phyloP scores from a whole-genome alignment of 2,113 vertebrate species.

The Oryzias celebensis region DNA sequence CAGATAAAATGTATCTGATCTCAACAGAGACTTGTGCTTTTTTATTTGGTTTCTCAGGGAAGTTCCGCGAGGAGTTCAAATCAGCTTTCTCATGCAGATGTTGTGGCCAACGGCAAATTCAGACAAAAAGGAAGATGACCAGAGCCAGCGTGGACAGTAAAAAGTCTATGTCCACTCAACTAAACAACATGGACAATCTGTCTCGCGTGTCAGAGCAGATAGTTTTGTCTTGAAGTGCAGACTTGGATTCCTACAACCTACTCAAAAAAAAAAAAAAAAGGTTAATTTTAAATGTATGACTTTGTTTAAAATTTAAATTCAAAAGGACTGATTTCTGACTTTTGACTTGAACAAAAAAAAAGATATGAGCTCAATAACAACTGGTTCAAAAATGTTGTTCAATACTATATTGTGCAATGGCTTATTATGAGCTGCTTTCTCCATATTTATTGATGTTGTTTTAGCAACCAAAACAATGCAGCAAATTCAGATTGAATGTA shows the following conservation, averaged over 20 bases:
- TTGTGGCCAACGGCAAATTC: conserved; percentile 64
- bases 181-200: conserved; percentile 86
- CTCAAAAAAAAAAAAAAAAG: conserved; percentile 3
- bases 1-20: too few relatives aligned
- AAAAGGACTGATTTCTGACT: background rate
- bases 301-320: too few relatives aligned
- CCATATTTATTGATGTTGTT: too few relatives aligned
- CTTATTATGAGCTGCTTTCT: too few relatives aligned
- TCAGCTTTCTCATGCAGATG: conserved; percentile 90
- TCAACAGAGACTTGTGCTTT: too few relatives aligned
- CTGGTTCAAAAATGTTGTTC: too few relatives aligned
- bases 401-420: too few relatives aligned
- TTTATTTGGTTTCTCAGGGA: conserved; percentile 73
- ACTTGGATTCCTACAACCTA: background rate
- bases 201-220: conserved; percentile 89
- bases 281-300: too few relatives aligned
- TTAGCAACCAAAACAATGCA: too few relatives aligned
- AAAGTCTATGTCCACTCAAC: conserved; percentile 92
- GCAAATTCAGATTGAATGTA: too few relatives aligned
- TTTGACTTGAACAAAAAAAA: too few relatives aligned
- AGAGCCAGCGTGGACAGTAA: conserved; percentile 86
- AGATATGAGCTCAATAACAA: too few relatives aligned
- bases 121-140: conserved; percentile 74
- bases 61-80: conserved; percentile 97
- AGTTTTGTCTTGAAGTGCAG: conserved; percentile 66